These are phyloP conservation scores for Lepisosteus oculatus DNA, from an alignment of 2,113 vertebrate species.

Conservation along the genomic window DNA sequence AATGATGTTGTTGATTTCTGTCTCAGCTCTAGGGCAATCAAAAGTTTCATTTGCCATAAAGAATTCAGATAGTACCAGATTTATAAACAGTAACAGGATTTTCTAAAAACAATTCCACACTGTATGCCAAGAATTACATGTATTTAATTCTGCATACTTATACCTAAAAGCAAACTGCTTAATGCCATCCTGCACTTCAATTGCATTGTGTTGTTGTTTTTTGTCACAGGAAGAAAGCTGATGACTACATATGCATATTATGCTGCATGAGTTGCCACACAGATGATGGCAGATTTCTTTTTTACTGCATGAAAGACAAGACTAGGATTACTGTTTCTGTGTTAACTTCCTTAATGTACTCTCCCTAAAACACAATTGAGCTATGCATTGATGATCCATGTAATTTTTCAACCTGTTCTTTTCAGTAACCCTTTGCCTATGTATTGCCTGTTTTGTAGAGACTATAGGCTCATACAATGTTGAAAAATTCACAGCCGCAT, in stretches of 20 bases:
- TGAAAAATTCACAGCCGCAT: conserved; percentile 44
- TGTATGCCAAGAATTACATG: neutral
- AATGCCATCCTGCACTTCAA: no score
- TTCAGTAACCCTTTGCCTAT: neutral
- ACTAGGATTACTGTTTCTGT: no score
- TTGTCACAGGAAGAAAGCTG: no score
- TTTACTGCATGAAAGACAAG: no score
- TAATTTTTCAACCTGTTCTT: neutral
- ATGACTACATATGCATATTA: no score
- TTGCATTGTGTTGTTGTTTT: no score
- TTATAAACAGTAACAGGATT: neutral
- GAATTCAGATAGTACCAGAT: neutral
- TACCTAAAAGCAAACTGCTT: no score
- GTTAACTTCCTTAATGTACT: no score
- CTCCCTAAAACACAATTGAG: no score
- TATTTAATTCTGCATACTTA: neutral
- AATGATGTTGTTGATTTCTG: neutral
- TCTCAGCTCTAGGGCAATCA: neutral
- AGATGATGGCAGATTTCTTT: no score
- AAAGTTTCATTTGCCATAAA: neutral
- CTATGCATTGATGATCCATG: no score
- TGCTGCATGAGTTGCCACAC: no score
- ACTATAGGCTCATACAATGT: conserved; percentile 35
- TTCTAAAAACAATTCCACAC: neutral
- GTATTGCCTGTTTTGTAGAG: conserved; percentile 25